These are phyloP conservation scores for Murina feae DNA, from an alignment of 2,113 vertebrate species.

Conservation along the genomic window DNA sequence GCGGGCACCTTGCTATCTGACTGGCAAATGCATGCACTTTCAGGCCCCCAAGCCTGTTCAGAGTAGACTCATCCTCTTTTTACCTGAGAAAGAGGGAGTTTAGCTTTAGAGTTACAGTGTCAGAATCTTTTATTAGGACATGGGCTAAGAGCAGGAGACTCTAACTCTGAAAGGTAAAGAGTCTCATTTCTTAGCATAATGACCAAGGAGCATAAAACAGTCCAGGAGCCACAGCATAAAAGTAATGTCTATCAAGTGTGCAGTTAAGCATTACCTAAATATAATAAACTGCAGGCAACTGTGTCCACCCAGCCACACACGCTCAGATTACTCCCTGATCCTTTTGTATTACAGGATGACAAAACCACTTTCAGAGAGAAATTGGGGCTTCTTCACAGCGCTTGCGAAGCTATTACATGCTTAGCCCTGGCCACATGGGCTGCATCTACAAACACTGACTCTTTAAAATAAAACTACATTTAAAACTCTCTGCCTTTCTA, in stretches of 20 bases:
- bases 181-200: constrained; percentile 62
- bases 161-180: constrained; percentile 42
- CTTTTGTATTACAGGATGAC: constrained; percentile 70
- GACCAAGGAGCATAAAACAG: constrained; percentile 53
- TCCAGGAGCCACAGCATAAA: constrained; percentile 54
- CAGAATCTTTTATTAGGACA: constrained; percentile 26
- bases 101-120: neutral
- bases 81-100: constrained; percentile 21
- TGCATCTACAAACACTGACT: constrained; percentile 49
- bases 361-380: constrained; percentile 72
- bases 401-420: constrained; percentile 64
- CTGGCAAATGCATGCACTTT: constrained; percentile 1
- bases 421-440: constrained; percentile 39
- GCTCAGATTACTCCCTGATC: constrained; percentile 62
- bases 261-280: constrained; percentile 65
- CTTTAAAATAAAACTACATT: constrained; percentile 64
- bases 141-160: constrained; percentile 19
- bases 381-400: constrained; percentile 63
- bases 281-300: constrained; percentile 59
- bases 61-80: neutral
- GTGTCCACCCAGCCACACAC: constrained; percentile 46
- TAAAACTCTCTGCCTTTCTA: constrained; percentile 54
- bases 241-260: constrained; percentile 60
- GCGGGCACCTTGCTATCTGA: neutral
- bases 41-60: neutral